Evolutionary conservation across 2,797 vertebrate genomes (phyloP).

Genomic region (Pantherophis alleghaniensis): DNA sequence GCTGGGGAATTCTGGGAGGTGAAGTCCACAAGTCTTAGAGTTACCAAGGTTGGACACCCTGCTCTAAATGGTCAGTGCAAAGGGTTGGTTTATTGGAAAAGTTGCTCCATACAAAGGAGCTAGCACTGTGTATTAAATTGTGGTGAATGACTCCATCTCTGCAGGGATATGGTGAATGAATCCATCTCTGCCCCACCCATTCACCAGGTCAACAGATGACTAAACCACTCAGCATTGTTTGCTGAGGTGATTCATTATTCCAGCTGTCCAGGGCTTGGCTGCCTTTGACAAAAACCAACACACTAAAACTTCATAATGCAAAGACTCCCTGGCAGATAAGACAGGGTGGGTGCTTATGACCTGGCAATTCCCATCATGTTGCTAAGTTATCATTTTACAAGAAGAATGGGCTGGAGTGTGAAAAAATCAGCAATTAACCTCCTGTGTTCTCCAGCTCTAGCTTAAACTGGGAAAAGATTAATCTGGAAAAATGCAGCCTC

Average conservation of each 20-base stretch:
- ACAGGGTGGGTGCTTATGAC: not conserved
- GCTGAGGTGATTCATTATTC: conserved; percentile 2
- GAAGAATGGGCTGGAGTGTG: conserved; percentile 11
- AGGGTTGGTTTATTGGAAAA: not conserved
- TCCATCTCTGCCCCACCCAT: not conserved
- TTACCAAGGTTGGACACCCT: not conserved
- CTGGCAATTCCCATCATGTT: not conserved
- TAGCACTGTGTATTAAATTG: not conserved
- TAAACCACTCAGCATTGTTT: not conserved
- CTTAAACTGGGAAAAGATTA: not conserved
- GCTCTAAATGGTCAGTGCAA: not conserved
- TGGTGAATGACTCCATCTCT: not conserved
- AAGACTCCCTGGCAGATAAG: conserved; percentile 1
- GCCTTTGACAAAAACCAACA: not conserved
- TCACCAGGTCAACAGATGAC: not conserved
- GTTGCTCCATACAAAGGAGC: not conserved
- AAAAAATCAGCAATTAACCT: not conserved
- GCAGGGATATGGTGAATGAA: not conserved
- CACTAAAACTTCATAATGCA: not conserved
- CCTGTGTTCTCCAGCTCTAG: not conserved
- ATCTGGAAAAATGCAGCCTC: not conserved
- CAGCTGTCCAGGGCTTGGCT: not conserved
- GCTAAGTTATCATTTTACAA: not conserved
- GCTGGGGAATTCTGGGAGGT: not conserved
- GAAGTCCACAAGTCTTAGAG: not conserved